Percentiles rank a stretch among this genome's conserved stretches.
phyloP scores from a whole-genome alignment of 2,888 invertebrate species.

The Hypolimnas misippus region DNA sequence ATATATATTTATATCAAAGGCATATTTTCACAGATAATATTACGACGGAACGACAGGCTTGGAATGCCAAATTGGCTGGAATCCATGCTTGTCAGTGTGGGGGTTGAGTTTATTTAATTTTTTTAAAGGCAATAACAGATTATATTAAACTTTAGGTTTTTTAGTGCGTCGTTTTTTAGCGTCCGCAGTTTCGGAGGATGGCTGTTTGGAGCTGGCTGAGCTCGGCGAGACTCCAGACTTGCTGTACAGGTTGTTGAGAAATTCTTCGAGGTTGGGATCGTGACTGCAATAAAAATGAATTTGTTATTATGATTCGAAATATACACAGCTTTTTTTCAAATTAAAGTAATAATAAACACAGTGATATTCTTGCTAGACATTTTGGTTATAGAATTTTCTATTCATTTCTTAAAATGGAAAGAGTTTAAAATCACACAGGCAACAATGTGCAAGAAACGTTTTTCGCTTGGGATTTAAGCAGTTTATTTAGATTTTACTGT shows the following conservation, averaged over 20 bases:
- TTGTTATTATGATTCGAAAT: background rate
- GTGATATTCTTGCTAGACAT: no score
- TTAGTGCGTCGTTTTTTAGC: conserved; percentile 71
- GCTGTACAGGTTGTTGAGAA: conserved; percentile 91
- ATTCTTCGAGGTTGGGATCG: conserved; percentile 91
- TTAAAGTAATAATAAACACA: no score
- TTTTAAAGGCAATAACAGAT: conserved; percentile 25
- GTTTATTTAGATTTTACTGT: no score
- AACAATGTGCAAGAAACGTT: no score
- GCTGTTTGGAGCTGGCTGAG: conserved; percentile 50
- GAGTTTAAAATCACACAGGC: no score
- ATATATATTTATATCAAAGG: conserved; percentile 47
- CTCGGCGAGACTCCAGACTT: conserved; percentile 78
- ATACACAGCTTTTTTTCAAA: background rate
- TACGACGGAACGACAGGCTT: conserved; percentile 35
- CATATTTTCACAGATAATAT: conserved; percentile 51
- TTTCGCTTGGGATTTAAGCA: no score
- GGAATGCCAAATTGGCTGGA: conserved; percentile 19
- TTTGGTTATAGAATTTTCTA: no score
- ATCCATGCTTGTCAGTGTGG: conserved; percentile 24
- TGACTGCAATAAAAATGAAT: conserved; percentile 71
- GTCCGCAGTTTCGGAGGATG: conserved; percentile 51
- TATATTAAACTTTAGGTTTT: conserved; percentile 60
- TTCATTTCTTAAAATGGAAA: no score
- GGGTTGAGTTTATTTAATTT: conserved; percentile 19